Conservation (phyloP, 2,797 vertebrate genomes). For the Acanthurus lineatus region DNA sequence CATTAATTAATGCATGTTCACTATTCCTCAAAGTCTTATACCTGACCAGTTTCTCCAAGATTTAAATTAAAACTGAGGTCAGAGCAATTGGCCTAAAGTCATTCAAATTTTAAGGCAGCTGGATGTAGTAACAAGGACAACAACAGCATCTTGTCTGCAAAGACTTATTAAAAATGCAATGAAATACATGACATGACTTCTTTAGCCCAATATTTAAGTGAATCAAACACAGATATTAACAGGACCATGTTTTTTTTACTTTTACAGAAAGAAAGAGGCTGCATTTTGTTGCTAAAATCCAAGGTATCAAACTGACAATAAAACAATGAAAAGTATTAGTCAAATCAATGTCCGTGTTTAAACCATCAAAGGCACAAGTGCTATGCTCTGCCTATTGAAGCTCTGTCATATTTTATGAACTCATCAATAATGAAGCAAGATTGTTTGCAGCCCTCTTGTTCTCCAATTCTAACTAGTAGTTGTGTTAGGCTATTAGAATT, state of each 20-base stretch:
- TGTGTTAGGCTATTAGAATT: too few species aligned
- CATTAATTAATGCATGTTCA: neutral
- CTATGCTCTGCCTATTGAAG: neutral
- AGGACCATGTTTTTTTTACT: too few species aligned
- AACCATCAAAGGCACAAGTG: neutral
- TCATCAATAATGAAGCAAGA: too few species aligned
- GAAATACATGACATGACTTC: too few species aligned
- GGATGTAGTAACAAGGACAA: neutral
- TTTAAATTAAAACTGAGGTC: neutral
- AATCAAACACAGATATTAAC: too few species aligned
- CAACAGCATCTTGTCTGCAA: neutral
- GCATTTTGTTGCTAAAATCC: neutral
- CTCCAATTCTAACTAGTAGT: too few species aligned
- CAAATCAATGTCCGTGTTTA: neutral
- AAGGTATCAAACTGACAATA: neutral
- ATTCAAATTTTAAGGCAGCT: neutral
- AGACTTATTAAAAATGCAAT: neutral
- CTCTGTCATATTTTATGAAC: too few species aligned
- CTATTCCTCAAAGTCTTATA: neutral
- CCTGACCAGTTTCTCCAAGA: neutral
- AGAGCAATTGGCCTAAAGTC: neutral
- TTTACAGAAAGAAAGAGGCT: neutral
- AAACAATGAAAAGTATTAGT: neutral
- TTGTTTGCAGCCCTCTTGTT: too few species aligned
- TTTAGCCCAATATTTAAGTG: too few species aligned